phyloP scores from a whole-genome alignment of 2,888 invertebrate genomes.

The Pecten maximus region DNA sequence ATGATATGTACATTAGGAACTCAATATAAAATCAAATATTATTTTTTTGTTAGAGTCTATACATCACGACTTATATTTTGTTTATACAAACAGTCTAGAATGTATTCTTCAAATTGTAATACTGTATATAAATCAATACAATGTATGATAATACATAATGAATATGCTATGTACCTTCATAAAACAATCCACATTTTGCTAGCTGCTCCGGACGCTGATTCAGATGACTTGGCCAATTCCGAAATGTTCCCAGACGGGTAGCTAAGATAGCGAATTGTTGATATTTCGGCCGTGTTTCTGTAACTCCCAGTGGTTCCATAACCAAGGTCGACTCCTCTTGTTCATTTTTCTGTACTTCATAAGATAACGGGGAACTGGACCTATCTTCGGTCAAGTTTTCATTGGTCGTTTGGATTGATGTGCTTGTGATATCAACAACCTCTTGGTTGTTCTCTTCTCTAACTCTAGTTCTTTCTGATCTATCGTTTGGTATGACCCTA shows the following conservation, averaged over 20 bases:
- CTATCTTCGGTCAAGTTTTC: not conserved
- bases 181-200: constrained; percentile 44
- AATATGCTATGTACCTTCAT: constrained; percentile 49
- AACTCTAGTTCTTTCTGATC: not conserved
- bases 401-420: not conserved
- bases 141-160: no score
- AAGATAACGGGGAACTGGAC: not conserved
- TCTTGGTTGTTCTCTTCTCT: not conserved
- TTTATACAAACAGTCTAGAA: no score
- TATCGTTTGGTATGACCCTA: not conserved
- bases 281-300: constrained; percentile 28
- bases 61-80: no score
- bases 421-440: not conserved
- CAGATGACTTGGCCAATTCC: constrained; percentile 22
- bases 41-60: no score
- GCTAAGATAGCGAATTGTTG: constrained; percentile 42
- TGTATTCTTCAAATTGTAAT: no score
- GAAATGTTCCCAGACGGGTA: constrained; percentile 27
- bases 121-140: no score
- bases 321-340: not conserved
- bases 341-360: not conserved
- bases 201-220: constrained; percentile 31
- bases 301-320: not conserved
- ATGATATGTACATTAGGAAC: no score
- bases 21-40: no score